Base-by-base conservation (phyloP, 2,888 invertebrate species). In the Pollenia angustigena region DNA sequence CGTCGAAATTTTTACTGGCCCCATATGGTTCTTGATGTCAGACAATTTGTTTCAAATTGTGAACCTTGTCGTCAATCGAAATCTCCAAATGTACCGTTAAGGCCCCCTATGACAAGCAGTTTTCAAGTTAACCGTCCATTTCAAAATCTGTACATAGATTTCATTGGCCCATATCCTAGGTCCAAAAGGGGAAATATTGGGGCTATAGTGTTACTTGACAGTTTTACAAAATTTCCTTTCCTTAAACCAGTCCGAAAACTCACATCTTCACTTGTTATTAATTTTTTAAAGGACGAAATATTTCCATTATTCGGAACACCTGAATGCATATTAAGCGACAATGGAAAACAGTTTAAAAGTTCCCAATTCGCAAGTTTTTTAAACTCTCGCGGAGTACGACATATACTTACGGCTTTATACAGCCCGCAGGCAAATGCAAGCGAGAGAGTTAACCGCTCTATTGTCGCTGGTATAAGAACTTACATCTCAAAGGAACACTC, bases 381-480 rank as follows among this genome's bases (percentile, higher is more conserved):
- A 9, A 32, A 46, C 16, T 48, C 50, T n/a, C 89, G 87, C 58
- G 68, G 85, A 7, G 52, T 85, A 10, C 64, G 62, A 7, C 68
- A 89, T 10, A 50, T 58, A 11, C 88, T 76, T 18, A 90, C 88
- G 42, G 87, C 90, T 1, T 54, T 80, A 14, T 91, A 92, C 76
- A 90, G 90, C 46, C 90, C 91, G 0, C 92, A 92, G 85, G 86
- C 85, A 2, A 92, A 92, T 85, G 90, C 90, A 9, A 90, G 90
- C 0, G 92, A 92, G 82, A 80, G 90, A 0, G 88, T 89, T 0
- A 92, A 92, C 74, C 76, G 90, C 46, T 90, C 90, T 0, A 74
- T 92, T 4, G 89, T 89, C 9, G 90, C 91, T 0, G 90, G 89
- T 81, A 89, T 92, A 9, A 32, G 84, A n/a, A 50, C 85, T 4